Evolutionary conservation across 2,113 vertebrate species (phyloP).

Genomic region (Neolamprologus caudopunctatus): DNA sequence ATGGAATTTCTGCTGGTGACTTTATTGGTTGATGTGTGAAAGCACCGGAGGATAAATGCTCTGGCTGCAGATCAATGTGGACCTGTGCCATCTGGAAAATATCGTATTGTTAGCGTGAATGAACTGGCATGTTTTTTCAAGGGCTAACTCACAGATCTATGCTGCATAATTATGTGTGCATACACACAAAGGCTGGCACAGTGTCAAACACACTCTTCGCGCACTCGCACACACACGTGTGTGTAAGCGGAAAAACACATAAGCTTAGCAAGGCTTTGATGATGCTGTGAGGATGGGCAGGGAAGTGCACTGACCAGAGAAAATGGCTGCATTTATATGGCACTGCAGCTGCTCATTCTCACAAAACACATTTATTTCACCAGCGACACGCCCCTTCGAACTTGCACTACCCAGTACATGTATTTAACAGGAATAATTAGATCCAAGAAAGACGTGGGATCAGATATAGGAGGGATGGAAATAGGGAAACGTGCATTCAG

Average conservation of each 20-base stretch:
- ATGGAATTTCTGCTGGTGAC: background rate
- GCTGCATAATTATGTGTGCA: slow-evolving; percentile 27
- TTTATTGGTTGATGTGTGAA: background rate
- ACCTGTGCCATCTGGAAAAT: slow-evolving; percentile 47
- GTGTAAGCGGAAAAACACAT: background rate
- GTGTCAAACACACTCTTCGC: background rate
- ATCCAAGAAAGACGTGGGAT: background rate
- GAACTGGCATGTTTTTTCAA: slow-evolving; percentile 25
- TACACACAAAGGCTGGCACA: background rate
- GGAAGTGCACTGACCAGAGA: background rate
- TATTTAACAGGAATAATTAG: slow-evolving; percentile 41
- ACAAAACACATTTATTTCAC: slow-evolving; percentile 18
- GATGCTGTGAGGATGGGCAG: background rate
- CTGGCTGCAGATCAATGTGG: slow-evolving; percentile 48
- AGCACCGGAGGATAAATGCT: slow-evolving; percentile 12
- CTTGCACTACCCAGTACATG: slow-evolving; percentile 3
- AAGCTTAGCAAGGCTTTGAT: background rate
- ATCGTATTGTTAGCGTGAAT: slow-evolving; percentile 46
- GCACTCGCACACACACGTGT: background rate
- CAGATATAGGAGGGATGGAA: slow-evolving; percentile 6
- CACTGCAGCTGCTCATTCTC: slow-evolving; percentile 38
- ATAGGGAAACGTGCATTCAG: background rate
- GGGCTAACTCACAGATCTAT: slow-evolving; percentile 26
- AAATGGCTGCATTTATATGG: slow-evolving; percentile 21
- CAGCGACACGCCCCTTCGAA: slow-evolving; percentile 12